These are phyloP conservation scores for Pogonomyrmex barbatus DNA, from an alignment of 1,140 invertebrate species.

Conservation along the genomic window DNA sequence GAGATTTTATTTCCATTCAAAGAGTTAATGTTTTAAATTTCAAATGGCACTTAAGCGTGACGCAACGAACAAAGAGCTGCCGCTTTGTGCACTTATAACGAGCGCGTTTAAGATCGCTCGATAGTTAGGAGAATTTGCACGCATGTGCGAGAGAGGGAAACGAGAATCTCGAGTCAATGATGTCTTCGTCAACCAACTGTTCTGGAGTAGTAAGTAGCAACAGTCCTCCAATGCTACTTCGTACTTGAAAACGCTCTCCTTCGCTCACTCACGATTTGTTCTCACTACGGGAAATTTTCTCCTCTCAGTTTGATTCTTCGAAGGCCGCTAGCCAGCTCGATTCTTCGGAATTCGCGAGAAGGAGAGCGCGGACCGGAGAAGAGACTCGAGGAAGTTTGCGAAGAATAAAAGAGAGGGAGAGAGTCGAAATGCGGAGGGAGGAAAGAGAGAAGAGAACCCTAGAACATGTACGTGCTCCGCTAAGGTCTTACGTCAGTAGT, in stretches of 20 bases:
- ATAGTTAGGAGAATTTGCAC: constrained; percentile 25
- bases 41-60: constrained; percentile 49
- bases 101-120: constrained; percentile 46
- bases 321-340: constrained; percentile 33
- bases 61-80: constrained; percentile 51
- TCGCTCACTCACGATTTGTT: constrained; percentile 37
- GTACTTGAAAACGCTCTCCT: constrained; percentile 39
- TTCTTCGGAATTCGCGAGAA: constrained; percentile 44
- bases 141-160: constrained; percentile 3
- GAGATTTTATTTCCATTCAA: constrained; percentile 42
- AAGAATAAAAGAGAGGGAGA: constrained; percentile 21
- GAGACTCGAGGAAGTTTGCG: constrained; percentile 22
- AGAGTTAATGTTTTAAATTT: constrained; percentile 64
- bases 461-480: constrained; percentile 77
- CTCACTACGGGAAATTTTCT: constrained; percentile 42
- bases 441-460: constrained; percentile 51
- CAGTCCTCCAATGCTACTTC: constrained; percentile 45
- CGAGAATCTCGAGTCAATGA: constrained; percentile 41
- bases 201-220: constrained; percentile 42
- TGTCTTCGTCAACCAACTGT: constrained; percentile 46
- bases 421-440: not conserved
- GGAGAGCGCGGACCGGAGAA: not conserved
- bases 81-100: constrained; percentile 61
- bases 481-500: constrained; percentile 73
- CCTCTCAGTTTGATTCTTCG: constrained; percentile 13